Evolutionary conservation across 64 coral and sea anemone genomes (phyloP), one percentile per base, ranked within the genome.

Genomic region (Trachythela sp.): DNA sequence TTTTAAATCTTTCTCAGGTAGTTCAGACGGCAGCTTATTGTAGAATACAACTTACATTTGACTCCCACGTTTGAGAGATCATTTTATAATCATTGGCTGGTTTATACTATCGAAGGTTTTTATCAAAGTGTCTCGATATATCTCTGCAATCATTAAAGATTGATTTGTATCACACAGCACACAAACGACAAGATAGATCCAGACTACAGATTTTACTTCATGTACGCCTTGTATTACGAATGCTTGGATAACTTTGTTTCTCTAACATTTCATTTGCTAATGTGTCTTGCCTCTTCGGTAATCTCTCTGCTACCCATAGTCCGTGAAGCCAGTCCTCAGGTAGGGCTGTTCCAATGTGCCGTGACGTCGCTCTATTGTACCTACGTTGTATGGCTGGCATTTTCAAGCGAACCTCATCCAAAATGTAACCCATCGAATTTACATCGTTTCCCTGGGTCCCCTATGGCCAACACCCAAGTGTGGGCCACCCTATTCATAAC

Each of bases 191-290:
- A n/a, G n/a, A n/a, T n/a, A n/a, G n/a, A n/a, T n/a, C n/a, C n/a
- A n/a, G n/a, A n/a, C n/a, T n/a, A n/a, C n/a, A n/a, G 87, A 9
- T 99, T 99, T 31, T 99, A 93, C 50, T 42, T 64, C 14, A 42
- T 93, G 40, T 99, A 91, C 31, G 89, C 96, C 1, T 87, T 87
- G n/a, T 50, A 77, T 3, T 30, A 58, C 15, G 96, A 91, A 39
- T 99, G 96, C 51, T 72, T 91, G 10, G 94, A 99, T 39, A 99
- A 99, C 58, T 91, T 93, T 89, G 92, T 99, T 70, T 99, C 95
- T 50, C 84, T 99, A 39, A 91, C 91, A 41, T 99, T 99, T 80
- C 94, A 99, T 83, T 83, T 99, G 0, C 92, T 93, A 77, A 83
- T 99, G 4, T 99, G 96, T 45, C 36, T 92, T 22, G 93, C 96